These are phyloP conservation scores for Ctenopoma multispine DNA, from an alignment of 2,797 vertebrate genomes.

Conservation along the genomic window DNA sequence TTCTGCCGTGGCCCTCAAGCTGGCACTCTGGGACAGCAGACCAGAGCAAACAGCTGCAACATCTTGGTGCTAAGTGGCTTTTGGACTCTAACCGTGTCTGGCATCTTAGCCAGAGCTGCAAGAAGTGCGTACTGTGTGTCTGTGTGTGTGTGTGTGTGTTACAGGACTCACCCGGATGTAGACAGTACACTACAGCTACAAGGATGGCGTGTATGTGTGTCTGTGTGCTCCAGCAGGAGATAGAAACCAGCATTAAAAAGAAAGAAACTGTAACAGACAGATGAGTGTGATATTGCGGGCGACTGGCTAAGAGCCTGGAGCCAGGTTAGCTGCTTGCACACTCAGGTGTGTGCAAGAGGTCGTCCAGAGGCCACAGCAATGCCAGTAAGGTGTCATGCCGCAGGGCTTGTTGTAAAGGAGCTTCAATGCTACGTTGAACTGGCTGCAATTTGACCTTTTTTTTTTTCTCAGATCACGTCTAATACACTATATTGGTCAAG, in stretches of 20 bases:
- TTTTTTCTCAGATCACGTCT: conserved; percentile 37
- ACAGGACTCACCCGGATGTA: conserved; percentile 45
- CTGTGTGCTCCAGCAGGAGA: conserved; percentile 21
- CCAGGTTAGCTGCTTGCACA: conserved; percentile 67
- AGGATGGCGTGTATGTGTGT: conserved; percentile 20
- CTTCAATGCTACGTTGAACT: conserved; percentile 43
- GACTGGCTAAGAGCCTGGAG: conserved; percentile 67
- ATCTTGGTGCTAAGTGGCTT: conserved; percentile 76
- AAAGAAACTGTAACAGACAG: conserved; percentile 70
- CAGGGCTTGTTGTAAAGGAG: conserved; percentile 59
- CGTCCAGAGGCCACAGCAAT: conserved; percentile 63
- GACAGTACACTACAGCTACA: conserved; percentile 38
- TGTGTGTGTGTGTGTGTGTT: conserved; percentile 7
- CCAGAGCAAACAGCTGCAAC: conserved; percentile 77
- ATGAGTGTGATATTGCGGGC: conserved; percentile 73
- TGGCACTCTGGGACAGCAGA: conserved; percentile 58
- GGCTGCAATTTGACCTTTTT: conserved; percentile 45
- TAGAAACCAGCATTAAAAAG: conserved; percentile 42
- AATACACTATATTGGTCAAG: neutral
- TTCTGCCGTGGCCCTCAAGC: conserved; percentile 50
- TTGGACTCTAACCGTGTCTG: conserved; percentile 74
- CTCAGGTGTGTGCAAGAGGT: conserved; percentile 77
- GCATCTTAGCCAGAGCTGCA: conserved; percentile 68
- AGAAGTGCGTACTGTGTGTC: conserved; percentile 38
- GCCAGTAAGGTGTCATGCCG: conserved; percentile 71